Evolutionary conservation across 2,888 invertebrate species (phyloP).

Genomic region (Philereme transversata): DNA sequence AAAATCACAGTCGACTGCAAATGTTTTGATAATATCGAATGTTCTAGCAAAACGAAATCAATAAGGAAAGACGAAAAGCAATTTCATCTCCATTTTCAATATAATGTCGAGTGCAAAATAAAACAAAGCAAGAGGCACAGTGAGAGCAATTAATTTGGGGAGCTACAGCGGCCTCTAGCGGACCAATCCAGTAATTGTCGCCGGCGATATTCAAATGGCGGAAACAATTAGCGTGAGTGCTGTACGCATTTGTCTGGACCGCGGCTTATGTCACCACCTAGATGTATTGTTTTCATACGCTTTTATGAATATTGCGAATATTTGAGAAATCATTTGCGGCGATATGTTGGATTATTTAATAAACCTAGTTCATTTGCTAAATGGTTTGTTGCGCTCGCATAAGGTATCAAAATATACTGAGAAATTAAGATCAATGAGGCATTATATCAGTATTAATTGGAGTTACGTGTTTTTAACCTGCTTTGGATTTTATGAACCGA

Average conservation of each 20-base stretch:
- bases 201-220: conserved; percentile 83
- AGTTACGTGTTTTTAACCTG: too few species aligned
- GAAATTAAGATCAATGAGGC: too few species aligned
- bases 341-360: too few species aligned
- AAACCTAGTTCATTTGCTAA: too few species aligned
- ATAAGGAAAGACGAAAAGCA: conserved; percentile 26
- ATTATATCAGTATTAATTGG: too few species aligned
- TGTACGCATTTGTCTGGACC: conserved; percentile 58
- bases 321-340: conserved; percentile 4
- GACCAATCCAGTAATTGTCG: conserved; percentile 82
- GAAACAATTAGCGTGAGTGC: conserved; percentile 83
- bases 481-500: too few species aligned
- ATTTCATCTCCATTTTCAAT: conserved; percentile 43
- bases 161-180: conserved; percentile 61
- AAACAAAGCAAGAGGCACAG: conserved; percentile 66
- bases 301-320: conserved; percentile 25
- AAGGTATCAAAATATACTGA: too few species aligned
- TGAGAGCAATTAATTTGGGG: conserved; percentile 79
- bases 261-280: conserved; percentile 22
- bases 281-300: conserved; percentile 30
- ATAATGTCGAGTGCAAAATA: conserved; percentile 57
- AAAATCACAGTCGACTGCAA: too few species aligned
- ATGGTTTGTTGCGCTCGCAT: too few species aligned
- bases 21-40: too few species aligned
- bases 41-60: background rate